Evolutionary conservation across 1,140 invertebrate genomes (phyloP).

Genomic region (Acromyrmex heyeri): DNA sequence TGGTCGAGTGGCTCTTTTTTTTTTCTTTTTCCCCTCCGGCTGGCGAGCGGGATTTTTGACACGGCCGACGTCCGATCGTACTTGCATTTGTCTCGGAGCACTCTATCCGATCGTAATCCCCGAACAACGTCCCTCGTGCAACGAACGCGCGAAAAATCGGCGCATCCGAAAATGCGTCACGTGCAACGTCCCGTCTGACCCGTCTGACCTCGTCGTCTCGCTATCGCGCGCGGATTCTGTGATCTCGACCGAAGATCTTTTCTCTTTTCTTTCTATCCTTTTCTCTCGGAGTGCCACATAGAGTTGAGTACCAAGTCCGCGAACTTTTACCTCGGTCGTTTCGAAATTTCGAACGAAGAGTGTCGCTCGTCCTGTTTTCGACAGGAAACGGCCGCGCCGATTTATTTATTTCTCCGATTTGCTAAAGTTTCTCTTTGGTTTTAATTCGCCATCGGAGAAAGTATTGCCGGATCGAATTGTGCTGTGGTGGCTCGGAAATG

Average conservation of each 20-base stretch:
- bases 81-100: constrained; percentile 83
- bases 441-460: constrained; percentile 66
- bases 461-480: constrained; percentile 52
- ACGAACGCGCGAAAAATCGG: constrained; percentile 48
- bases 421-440: constrained; percentile 41
- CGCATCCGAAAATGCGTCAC: constrained; percentile 55
- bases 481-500: constrained; percentile 68
- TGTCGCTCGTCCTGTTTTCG: background rate
- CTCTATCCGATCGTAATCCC: constrained; percentile 70
- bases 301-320: background rate
- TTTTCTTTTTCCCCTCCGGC: constrained; percentile 79
- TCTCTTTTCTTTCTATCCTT: background rate
- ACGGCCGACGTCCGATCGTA: constrained; percentile 81
- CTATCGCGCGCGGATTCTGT: background rate
- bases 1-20: constrained; percentile 78
- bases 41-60: constrained; percentile 83
- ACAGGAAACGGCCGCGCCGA: background rate
- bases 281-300: background rate
- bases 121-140: constrained; percentile 14
- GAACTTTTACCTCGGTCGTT: background rate
- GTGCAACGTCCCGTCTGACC: constrained; percentile 40
- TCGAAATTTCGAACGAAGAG: constrained; percentile 4
- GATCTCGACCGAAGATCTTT: background rate
- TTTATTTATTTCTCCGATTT: constrained; percentile 5
- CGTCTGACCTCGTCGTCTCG: background rate